These are phyloP conservation scores for Drosophila multiciliata DNA, from an alignment of 2,888 invertebrate species.

Conservation along the genomic window DNA sequence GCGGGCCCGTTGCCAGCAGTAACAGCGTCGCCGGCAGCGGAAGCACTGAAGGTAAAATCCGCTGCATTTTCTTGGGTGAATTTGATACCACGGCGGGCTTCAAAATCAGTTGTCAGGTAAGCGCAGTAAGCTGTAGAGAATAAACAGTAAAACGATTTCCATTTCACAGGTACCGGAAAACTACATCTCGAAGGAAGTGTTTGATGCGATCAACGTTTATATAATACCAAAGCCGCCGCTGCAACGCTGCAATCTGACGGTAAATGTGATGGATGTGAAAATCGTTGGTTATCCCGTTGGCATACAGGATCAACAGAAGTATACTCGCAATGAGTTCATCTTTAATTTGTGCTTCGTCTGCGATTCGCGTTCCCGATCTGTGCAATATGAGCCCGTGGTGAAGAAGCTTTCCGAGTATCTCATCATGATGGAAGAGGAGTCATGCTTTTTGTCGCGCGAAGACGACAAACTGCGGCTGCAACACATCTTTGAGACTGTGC, in stretches of 20 bases:
- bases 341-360: slow-evolving; percentile 98
- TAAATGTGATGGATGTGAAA: slow-evolving; percentile 92
- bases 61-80: slow-evolving; percentile 92
- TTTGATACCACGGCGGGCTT: slow-evolving; percentile 92
- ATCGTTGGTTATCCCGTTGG: slow-evolving; percentile 96
- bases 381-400: slow-evolving; percentile 97
- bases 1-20: slow-evolving; percentile 78
- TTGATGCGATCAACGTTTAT: slow-evolving; percentile 96
- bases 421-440: slow-evolving; percentile 94
- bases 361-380: slow-evolving; percentile 94
- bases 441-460: slow-evolving; percentile 91
- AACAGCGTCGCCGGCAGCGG: slow-evolving; percentile 89
- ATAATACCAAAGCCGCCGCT: slow-evolving; percentile 98
- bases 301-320: slow-evolving; percentile 94
- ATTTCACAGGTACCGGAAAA: slow-evolving; percentile 92
- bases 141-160: not conserved
- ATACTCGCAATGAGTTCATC: slow-evolving; percentile 96
- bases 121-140: not conserved
- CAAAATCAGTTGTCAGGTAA: slow-evolving; percentile 92
- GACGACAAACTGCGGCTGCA: slow-evolving; percentile 89
- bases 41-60: slow-evolving; percentile 90
- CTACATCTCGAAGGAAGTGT: slow-evolving; percentile 95
- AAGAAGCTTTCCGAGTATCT: slow-evolving; percentile 97
- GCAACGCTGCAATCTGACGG: slow-evolving; percentile 94
- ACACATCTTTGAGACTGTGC: slow-evolving; percentile 91